Evolutionary conservation across 2,113 vertebrate genomes (phyloP), one percentile per base, ranked within the genome.

Genomic region (Mesembrinibis cayennensis): DNA sequence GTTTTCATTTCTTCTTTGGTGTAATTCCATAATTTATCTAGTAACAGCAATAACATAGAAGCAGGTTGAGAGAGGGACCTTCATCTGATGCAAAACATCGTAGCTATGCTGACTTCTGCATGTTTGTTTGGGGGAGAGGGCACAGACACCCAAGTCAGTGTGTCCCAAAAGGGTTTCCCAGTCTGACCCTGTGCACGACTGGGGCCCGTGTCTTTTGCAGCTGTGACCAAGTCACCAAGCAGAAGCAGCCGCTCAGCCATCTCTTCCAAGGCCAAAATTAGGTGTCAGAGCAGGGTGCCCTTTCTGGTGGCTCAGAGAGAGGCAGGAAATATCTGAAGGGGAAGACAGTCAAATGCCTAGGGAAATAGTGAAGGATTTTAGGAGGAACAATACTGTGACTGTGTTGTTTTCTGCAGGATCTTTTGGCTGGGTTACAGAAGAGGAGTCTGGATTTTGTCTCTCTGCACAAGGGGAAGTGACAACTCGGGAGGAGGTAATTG

Each of bases 131-230:
- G 12, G 32, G 17, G 4, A n/a, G 8, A 70, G 22, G 58, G 29
- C 20, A 76, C 26, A 71, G 52, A 47, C 26, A 56, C 7, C 5
- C 16, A 22, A 52, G 19, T 45, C 4, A 1, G 7, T 0, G 0
- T 36, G 34, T 47, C 2, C 27, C 22, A 27, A 18, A 6, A 40
- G 17, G 4, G 3, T 72, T 71, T 49, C 5, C 40, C 23, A 26
- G 34, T 45, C 1, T 3, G 16, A 30, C 16, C 7, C 12, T 83
- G 25, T 50, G 50, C 17, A 27, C 2, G 12, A 49, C 8, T 40
- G 12, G 0, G 11, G 0, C 7, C 38, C 49, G 25, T 58, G 21
- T 14, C 34, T 81, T 90, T 38, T 15, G 3, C 81, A 94, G 27
- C 32, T 85, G 76, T 72, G 56, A 76, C 36, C 32, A 89, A 40